phyloP scores from a whole-genome alignment of 2,888 invertebrate genomes.

The Polymixis lichenea region DNA sequence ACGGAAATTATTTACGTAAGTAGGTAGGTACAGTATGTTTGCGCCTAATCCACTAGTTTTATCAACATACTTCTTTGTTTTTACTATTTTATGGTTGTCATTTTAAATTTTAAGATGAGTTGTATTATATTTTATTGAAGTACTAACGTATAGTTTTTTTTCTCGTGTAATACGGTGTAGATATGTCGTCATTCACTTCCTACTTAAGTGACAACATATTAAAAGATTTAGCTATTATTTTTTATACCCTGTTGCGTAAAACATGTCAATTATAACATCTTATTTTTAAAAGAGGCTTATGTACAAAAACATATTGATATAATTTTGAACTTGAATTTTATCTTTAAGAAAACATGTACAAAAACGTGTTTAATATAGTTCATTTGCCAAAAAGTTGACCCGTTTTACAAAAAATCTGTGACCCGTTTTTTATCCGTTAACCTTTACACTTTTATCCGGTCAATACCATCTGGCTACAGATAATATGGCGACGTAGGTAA shows the following conservation, averaged over 20 bases:
- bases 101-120: neutral
- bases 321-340: neutral
- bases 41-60: constrained; percentile 17
- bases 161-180: constrained; percentile 4
- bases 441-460: constrained; percentile 44
- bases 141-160: neutral
- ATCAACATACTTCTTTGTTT: constrained; percentile 23
- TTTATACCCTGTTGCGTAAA: constrained; percentile 17
- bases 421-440: constrained; percentile 36
- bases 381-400: constrained; percentile 3
- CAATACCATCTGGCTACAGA: constrained; percentile 28
- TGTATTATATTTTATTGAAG: neutral
- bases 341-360: constrained; percentile 1
- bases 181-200: constrained; percentile 35
- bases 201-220: constrained; percentile 29
- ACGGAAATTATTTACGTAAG: no score
- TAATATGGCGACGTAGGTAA: constrained; percentile 27
- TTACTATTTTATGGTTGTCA: neutral
- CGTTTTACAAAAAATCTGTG: constrained; percentile 7
- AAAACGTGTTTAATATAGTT: neutral
- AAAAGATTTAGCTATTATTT: constrained; percentile 31
- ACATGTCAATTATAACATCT: constrained; percentile 1
- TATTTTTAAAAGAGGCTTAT: neutral
- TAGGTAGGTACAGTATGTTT: neutral
- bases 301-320: neutral